These are phyloP conservation scores for Cheilinus undulatus DNA, from an alignment of 2,113 vertebrate species.

Conservation along the genomic window DNA sequence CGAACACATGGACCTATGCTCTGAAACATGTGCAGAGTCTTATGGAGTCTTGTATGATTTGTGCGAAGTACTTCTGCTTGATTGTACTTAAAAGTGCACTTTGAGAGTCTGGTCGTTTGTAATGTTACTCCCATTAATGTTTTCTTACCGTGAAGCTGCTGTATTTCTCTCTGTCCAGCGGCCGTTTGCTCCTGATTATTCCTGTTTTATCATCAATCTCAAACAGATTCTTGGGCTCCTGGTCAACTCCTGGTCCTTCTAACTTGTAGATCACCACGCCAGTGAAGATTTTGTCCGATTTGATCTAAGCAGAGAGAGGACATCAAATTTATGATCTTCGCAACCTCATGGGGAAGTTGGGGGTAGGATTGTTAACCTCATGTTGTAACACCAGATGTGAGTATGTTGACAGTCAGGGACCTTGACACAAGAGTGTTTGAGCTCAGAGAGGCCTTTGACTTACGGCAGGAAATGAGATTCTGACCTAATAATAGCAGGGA, in stretches of 20 bases:
- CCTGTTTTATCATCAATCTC: conserved; percentile 93
- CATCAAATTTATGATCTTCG: conserved; percentile 36
- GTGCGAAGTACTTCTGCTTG: conserved; percentile 19
- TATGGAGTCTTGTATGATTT: background rate
- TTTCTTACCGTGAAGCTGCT: conserved; percentile 88
- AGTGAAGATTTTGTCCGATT: conserved; percentile 92
- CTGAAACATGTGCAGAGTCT: conserved; percentile 5
- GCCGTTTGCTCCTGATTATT: conserved; percentile 89
- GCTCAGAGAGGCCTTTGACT: conserved; percentile 36
- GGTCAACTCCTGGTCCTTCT: conserved; percentile 94
- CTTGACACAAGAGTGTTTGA: conserved; percentile 35
- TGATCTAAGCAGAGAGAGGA: conserved; percentile 86
- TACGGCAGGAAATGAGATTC: conserved; percentile 45
- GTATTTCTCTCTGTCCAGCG: conserved; percentile 92
- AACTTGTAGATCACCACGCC: conserved; percentile 95
- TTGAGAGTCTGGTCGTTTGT: conserved; percentile 11
- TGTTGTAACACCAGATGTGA: conserved; percentile 62
- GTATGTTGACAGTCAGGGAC: conserved; percentile 30
- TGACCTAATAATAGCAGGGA: conserved; percentile 28
- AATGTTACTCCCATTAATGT: conserved; percentile 6
- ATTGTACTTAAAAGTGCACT: conserved; percentile 13
- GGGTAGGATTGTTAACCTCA: conserved; percentile 15
- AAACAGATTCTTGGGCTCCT: conserved; percentile 92
- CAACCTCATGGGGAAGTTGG: conserved; percentile 16
- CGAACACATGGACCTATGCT: conserved; percentile 43